Percentiles rank a stretch among this genome's conserved stretches.
phyloP scores from a whole-genome alignment of 2,797 vertebrate genomes.

The Enteromius argenteus region DNA sequence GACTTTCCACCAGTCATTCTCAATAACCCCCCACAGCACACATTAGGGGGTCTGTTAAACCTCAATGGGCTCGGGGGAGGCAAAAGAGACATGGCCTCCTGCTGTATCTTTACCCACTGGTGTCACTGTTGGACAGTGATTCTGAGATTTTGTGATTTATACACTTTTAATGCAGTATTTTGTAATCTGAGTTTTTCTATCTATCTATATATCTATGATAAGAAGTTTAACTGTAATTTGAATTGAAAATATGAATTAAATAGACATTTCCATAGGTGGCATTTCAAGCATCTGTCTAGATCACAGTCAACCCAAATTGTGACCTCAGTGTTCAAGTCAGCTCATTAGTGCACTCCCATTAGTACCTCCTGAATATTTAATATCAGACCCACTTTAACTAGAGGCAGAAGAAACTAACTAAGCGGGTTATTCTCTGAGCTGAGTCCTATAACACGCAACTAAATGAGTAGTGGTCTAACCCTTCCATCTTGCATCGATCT shows the following conservation, averaged over 20 bases:
- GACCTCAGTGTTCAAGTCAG: constrained; percentile 42
- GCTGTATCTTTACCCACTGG: too few relatives aligned
- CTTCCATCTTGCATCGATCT: constrained; percentile 28
- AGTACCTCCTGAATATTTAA: constrained; percentile 61
- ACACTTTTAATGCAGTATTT: too few relatives aligned
- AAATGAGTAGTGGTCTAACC: constrained; percentile 41
- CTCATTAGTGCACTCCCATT: constrained; percentile 60
- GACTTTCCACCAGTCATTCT: too few relatives aligned
- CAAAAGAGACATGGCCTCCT: too few relatives aligned
- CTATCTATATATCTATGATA: background rate
- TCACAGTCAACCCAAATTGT: background rate
- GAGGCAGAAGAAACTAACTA: constrained; percentile 46
- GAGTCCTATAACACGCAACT: constrained; percentile 15
- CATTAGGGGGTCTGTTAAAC: too few relatives aligned
- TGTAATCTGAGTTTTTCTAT: background rate
- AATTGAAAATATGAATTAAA: too few relatives aligned
- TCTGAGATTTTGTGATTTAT: too few relatives aligned
- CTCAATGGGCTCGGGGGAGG: too few relatives aligned
- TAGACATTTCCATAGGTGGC: background rate
- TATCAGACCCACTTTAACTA: constrained; percentile 56
- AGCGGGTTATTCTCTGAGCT: constrained; percentile 24
- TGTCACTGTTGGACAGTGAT: too few relatives aligned
- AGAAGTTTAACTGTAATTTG: too few relatives aligned
- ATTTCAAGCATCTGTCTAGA: background rate
- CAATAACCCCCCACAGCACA: too few relatives aligned